Evolutionary conservation across 2,797 vertebrate genomes (phyloP), one percentile per base, ranked within the genome.

Genomic region (Pangasius djambal): DNA sequence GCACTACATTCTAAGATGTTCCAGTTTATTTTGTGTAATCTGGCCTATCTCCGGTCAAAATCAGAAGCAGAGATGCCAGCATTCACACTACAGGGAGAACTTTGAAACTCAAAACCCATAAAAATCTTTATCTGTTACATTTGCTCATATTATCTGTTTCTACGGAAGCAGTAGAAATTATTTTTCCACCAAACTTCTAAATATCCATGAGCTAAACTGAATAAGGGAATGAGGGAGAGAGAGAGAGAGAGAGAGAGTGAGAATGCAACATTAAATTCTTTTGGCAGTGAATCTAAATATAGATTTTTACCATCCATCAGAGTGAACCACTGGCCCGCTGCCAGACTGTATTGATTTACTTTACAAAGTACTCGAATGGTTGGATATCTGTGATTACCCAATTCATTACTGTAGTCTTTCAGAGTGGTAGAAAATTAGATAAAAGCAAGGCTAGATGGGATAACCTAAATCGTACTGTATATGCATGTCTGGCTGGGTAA

Each of bases 371-470:
- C 94, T 94, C 93, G 95, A 96, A 96, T 94, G 91, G 93, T 92
- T 93, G 94, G 96, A 96, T 96, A 95, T 95, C 95, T 94, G 94
- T 95, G 95, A 96, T 96, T 95, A 96, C 95, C 94, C 95, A 95
- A 95, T 96, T 96, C 95, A 97, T 96, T 97, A 96, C 92, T 90
- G 95, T 92, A 92, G 94, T 93, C 92, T 95, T 90, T 92, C 86
- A 92, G 93, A 96, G 85, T 83, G 94, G 93, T 90, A 93, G 92
- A 93, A 94, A 96, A 96, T 96, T 94, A 96, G 95, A 96, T 95
- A 95, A 95, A 95, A 93, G 88, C 88, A 55, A 83, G 28, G 69
- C 81, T 65, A 91, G 88, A 92, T 86, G 85, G 70, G 88, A 88
- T 92, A 89, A 92, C 93, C 93, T 92, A 91, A 92, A 94, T 92